Conservation (phyloP, 2,797 vertebrate species). For the Notoglanidium macrostoma region DNA sequence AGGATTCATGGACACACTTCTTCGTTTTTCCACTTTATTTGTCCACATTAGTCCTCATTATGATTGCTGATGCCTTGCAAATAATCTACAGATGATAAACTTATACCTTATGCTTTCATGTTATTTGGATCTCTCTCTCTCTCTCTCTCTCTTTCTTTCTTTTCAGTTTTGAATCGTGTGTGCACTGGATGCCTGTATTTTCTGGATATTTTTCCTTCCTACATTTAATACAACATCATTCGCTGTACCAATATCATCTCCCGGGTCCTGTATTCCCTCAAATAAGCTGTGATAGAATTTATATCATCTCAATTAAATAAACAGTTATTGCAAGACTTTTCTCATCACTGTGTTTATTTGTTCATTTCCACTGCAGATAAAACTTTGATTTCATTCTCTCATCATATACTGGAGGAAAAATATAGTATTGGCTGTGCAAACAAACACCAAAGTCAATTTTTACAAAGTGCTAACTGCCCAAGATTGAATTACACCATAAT, state of each 20-base stretch:
- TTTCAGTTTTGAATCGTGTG: not conserved
- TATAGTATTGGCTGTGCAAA: constrained; percentile 34
- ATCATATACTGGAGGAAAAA: constrained; percentile 40
- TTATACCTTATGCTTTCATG: not conserved
- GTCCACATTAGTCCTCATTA: not conserved
- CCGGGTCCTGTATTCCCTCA: constrained; percentile 57
- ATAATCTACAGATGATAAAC: not conserved
- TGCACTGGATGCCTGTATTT: not conserved
- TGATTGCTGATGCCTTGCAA: not conserved
- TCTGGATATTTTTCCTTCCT: constrained; percentile 46
- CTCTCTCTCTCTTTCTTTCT: too few species aligned
- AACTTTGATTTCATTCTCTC: constrained; percentile 63
- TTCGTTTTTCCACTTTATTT: not conserved
- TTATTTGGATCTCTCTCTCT: not conserved
- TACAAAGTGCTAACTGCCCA: constrained; percentile 70
- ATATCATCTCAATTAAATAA: constrained; percentile 73
- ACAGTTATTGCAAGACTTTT: constrained; percentile 73
- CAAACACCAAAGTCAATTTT: constrained; percentile 73
- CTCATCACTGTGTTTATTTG: constrained; percentile 73
- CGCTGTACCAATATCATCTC: constrained; percentile 67
- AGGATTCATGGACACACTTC: not conserved
- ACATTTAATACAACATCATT: constrained; percentile 61
- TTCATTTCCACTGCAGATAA: constrained; percentile 67
- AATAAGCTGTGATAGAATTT: constrained; percentile 69
- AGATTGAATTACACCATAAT: constrained; percentile 62